Conservation (phyloP, 2,113 vertebrate species). For the Turdus rufiventris region DNA sequence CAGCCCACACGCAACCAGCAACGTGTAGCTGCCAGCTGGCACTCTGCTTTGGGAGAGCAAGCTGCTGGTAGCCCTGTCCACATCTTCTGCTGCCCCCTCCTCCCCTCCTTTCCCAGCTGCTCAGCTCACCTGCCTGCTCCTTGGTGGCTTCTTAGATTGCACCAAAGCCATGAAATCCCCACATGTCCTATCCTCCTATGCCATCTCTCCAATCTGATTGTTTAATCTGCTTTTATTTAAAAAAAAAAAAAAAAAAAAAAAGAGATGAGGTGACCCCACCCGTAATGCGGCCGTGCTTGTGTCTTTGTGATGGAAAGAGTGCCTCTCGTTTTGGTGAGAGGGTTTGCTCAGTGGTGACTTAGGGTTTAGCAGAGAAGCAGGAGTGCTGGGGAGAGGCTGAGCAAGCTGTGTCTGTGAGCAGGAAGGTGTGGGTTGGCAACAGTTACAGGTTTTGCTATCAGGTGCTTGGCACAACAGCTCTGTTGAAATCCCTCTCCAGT, state of each 20-base stretch:
- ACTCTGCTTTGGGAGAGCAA: neutral
- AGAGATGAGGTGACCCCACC: neutral
- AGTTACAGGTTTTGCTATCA: conserved; percentile 31
- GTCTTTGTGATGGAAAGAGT: neutral
- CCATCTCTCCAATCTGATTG: neutral
- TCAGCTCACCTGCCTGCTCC: neutral
- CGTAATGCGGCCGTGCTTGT: fast-evolving
- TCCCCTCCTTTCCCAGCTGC: neutral
- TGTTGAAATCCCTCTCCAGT: conserved; percentile 10
- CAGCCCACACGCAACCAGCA: conserved; percentile 17
- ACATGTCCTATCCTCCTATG: neutral
- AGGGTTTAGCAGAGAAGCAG: neutral
- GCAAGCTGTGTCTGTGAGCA: neutral
- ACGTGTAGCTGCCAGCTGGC: conserved; percentile 26
- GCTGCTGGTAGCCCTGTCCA: neutral
- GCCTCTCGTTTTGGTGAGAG: neutral
- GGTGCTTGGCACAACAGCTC: conserved; percentile 26
- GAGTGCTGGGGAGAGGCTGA: neutral
- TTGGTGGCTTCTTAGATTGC: neutral
- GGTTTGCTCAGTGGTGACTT: neutral
- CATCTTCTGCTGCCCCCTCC: neutral
- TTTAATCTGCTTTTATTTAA: neutral
- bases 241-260: no score
- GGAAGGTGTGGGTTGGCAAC: conserved; percentile 20
- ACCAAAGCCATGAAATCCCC: neutral